Evolutionary conservation across 2,888 invertebrate genomes (phyloP), one percentile per base, ranked within the genome.

Genomic region (Oscheius sp.): DNA sequence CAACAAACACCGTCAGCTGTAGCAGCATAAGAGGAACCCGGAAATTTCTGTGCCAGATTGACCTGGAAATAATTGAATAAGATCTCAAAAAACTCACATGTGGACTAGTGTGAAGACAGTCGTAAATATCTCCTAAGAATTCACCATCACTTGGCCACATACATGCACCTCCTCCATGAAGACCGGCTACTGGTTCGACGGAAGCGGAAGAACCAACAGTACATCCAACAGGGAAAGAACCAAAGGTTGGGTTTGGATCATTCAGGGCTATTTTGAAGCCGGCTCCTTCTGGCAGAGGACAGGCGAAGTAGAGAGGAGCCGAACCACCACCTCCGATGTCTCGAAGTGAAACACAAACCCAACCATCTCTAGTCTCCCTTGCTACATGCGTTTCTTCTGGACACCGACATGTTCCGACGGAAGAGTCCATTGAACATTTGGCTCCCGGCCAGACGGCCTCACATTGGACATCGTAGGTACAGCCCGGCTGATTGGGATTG

Each of bases 401-500:
- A 61, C 80, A 80, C 6, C 78, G 68, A 63, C 80, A 80, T 0
- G 80, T 80, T 67, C 80, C 80, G 26, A 80, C 71, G 1, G 73
- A 69, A 17, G 71, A 69, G 54, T 78, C 78, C 77, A 80, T 75
- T 38, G 68, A 65, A 47, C 81, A 81, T 50, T 75, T 75, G 8
- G 81, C 73, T 14, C 75, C 78, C 1, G 81, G 81, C 81, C 81
- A 81, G 14, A 80, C 80, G 4, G 81, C 70, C 50, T 75, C 74
- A 51, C 81, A 81, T 44, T 81, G 81, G 26, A 75, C 73, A 24
- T 75, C 75, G 49, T 78, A 75, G 1, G 78, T 80, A 63, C 81
- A 81, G 20, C 81, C 81, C 0, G 81, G 74, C 61, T 80, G 77
- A 50, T 80, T 80, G 2, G 81, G 81, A 57, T 81, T 81, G 41